Conservation (phyloP, 2,888 invertebrate genomes). For the Eilema sororculum region DNA sequence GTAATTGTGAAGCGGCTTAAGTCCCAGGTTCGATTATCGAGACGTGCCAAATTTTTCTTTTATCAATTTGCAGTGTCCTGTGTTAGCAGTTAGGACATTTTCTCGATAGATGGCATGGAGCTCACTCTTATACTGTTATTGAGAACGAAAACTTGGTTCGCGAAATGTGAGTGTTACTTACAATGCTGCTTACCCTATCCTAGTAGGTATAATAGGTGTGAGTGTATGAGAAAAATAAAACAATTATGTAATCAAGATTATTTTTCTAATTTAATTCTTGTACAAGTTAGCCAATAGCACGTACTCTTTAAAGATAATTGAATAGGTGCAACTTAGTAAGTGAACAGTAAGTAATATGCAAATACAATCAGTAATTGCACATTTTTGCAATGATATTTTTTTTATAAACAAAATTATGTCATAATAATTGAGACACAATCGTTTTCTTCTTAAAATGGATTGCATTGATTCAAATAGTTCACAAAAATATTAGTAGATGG, state of each 20-base stretch:
- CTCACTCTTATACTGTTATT: not conserved
- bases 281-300: too few relatives aligned
- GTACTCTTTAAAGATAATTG: not conserved
- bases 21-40: too few relatives aligned
- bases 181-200: not conserved
- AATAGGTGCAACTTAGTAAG: not conserved
- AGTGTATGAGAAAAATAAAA: not conserved
- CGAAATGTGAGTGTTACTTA: not conserved
- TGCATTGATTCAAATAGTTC: not conserved
- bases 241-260: not conserved
- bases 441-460: not conserved
- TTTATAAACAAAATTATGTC: too few relatives aligned
- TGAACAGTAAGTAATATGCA: not conserved
- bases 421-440: too few relatives aligned
- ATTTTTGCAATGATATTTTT: too few relatives aligned
- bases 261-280: too few relatives aligned
- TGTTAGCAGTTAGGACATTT: not conserved
- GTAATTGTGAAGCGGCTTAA: too few relatives aligned
- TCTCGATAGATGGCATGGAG: not conserved
- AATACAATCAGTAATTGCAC: not conserved
- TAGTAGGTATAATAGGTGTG: not conserved
- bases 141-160: not conserved
- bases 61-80: too few relatives aligned
- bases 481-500: conserved; percentile 6
- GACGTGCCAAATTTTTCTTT: too few relatives aligned